Percentiles rank a stretch among this genome's conserved stretches.
Conservation (phyloP, 2,113 vertebrate species). For the Athene cunicularia region DNA sequence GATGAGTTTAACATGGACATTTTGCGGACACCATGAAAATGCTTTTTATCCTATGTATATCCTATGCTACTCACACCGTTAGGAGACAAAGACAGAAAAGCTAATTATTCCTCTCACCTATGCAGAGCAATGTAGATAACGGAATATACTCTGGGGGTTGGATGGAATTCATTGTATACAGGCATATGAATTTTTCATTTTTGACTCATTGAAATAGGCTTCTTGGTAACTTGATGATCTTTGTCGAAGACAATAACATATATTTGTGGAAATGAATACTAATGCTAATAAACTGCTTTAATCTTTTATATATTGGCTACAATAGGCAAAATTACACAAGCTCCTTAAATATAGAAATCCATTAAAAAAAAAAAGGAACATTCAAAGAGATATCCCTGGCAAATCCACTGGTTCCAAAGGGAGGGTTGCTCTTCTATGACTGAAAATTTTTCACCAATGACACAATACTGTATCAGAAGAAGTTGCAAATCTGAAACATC, state of each 20-base stretch:
- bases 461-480: not conserved
- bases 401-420: not conserved
- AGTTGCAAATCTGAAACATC: not conserved
- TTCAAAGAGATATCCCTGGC: not conserved
- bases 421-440: not conserved
- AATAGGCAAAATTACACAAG: not conserved
- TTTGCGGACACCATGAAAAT: not conserved
- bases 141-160: not conserved
- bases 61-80: not conserved
- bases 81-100: not conserved
- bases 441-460: not conserved
- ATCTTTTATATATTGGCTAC: not conserved
- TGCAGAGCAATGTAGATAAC: not conserved
- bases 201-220: not conserved
- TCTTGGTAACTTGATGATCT: not conserved
- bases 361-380: not conserved
- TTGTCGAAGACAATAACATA: not conserved
- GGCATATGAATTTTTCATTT: not conserved
- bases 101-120: not conserved
- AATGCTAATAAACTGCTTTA: not conserved
- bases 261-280: not conserved
- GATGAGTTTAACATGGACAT: not conserved
- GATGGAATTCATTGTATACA: not conserved
- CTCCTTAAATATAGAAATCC: not conserved
- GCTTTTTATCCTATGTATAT: not conserved